These are phyloP conservation scores for Microcebus murinus DNA, from an alignment of 2,113 vertebrate species.

Conservation along the genomic window DNA sequence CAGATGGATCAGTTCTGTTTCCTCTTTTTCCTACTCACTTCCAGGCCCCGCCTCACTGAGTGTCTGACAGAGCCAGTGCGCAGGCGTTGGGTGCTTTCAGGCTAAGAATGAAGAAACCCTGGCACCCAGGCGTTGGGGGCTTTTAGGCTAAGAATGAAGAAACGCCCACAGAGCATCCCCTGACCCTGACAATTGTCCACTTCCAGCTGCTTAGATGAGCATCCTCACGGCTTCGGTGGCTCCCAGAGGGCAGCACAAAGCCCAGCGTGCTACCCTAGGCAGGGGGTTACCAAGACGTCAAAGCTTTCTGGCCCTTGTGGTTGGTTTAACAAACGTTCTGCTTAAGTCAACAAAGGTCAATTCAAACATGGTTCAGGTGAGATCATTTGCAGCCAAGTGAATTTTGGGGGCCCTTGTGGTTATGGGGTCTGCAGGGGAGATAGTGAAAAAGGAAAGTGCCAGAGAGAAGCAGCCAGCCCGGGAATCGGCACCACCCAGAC, in stretches of 20 bases:
- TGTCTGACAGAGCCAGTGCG: no score
- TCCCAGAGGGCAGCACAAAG: no score
- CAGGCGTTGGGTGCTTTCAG: not conserved
- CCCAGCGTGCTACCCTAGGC: not conserved
- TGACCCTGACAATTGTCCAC: not conserved
- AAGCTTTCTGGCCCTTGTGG: not conserved
- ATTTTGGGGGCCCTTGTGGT: no score
- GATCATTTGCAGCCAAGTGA: no score
- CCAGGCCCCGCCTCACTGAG: not conserved
- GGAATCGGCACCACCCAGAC: not conserved
- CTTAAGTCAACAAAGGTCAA: not conserved
- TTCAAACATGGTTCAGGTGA: no score
- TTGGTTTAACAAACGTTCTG: not conserved
- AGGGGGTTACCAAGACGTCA: not conserved
- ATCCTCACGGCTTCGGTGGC: not conserved
- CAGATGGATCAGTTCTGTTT: not conserved
- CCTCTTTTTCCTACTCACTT: not conserved
- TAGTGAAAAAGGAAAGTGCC: not conserved
- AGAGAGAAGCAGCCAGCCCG: not conserved
- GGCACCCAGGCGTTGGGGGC: not conserved
- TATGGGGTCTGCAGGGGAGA: no score
- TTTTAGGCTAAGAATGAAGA: not conserved
- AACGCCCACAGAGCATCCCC: not conserved
- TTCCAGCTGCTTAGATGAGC: not conserved
- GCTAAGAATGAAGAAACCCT: not conserved